phyloP scores from a whole-genome alignment of 2,797 vertebrate species.

The Allenopithecus nigroviridis region DNA sequence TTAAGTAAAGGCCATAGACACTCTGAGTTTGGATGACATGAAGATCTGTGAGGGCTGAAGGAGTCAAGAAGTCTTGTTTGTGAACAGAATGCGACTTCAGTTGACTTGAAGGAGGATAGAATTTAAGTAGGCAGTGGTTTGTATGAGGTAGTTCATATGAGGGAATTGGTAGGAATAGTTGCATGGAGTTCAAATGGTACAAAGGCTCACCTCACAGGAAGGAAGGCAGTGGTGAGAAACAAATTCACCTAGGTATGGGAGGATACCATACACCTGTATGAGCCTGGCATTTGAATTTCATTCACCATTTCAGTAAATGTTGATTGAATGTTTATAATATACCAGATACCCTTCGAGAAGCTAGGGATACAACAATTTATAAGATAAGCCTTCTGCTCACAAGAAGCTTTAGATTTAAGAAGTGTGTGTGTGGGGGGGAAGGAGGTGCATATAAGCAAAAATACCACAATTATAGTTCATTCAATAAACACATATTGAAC shows the following conservation, averaged over 20 bases:
- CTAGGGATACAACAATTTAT: not conserved
- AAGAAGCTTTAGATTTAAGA: not conserved
- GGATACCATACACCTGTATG: not conserved
- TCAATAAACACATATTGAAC: not conserved
- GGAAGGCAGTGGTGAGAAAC: not conserved
- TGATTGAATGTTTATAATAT: not conserved
- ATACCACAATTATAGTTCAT: not conserved
- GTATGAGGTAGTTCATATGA: not conserved
- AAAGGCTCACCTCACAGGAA: not conserved
- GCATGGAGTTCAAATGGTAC: not conserved
- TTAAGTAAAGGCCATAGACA: not conserved
- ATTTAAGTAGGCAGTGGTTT: not conserved
- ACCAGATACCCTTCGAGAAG: not conserved
- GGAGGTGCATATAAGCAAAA: not conserved
- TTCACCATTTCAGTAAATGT: not conserved
- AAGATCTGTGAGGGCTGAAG: not conserved
- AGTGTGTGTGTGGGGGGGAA: fast-evolving
- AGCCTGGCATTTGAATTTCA: not conserved
- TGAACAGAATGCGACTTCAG: not conserved
- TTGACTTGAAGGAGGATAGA: not conserved
- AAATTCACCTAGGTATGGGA: not conserved
- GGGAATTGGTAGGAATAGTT: not conserved
- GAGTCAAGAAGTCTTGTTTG: not conserved
- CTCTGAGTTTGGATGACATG: not conserved
- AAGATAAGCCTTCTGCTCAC: not conserved